Base-by-base conservation (phyloP, 37 sponge, comb jelly and placozoan species). In the Cliona cf. orientalis region DNA sequence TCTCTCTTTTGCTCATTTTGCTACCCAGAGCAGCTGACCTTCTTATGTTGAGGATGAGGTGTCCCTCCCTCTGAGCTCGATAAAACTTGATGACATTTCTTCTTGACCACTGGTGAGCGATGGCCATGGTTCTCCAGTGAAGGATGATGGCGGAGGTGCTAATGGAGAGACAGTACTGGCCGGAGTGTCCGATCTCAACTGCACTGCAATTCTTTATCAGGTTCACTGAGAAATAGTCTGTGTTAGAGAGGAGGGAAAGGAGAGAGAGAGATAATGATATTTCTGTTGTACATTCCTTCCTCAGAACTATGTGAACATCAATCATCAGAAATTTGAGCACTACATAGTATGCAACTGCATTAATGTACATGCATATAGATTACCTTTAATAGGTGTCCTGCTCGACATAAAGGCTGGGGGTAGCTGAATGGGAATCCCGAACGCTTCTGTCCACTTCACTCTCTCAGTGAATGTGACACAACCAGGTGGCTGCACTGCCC, bases 401-500 rank as follows among this genome's bases (percentile, higher is more conserved):
- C n/a, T n/a, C n/a, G n/a, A n/a, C n/a, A n/a, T n/a, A n/a, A n/a
- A n/a, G n/a, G 82, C 73, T 14, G 45, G 70, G 26, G 85, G 78
- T 62, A 88, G 42, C 63, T 69, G 66, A 45, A 78, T 88, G 39
- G 82, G 76, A 31, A 82, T 59, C 23, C 58, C 65, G 58, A 88
- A 82, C 28, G 89, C 70, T 14, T 82, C 76, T 12, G 78, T 88
- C 92, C 92, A 91, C 26, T 83, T 80, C 33, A 84, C 88, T 60
- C 92, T 72, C 66, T 91, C 88, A 0, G 69, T 25, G 43, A 87
- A 38, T 31, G 82, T 70, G 58, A 80, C 25, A 58, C 92, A 91
- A 42, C 84, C 46, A 40, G 87, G 83, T 26, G 88, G 86, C 57
- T 82, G 69, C 49, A 82, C 63, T 21, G 60, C 78, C 0, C 82